phyloP scores from a whole-genome alignment of 1,140 invertebrate species.

The Brachystomella parvula region DNA sequence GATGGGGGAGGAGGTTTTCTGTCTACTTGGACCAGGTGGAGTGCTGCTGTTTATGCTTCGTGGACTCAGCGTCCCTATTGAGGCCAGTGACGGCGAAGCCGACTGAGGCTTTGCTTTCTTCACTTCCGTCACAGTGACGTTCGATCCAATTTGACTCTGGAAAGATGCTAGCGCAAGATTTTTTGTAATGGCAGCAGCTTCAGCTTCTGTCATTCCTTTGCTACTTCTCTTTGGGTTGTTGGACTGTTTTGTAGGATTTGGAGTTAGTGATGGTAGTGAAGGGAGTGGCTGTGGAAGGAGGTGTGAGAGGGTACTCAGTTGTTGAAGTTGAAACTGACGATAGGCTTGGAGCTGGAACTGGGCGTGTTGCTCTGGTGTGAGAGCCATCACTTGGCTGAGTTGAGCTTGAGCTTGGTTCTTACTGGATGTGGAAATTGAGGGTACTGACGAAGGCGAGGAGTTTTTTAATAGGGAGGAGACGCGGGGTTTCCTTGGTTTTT shows the following conservation, averaged over 20 bases:
- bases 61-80: background rate
- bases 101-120: slow-evolving; percentile 1
- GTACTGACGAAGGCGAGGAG: background rate
- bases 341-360: slow-evolving; percentile 14
- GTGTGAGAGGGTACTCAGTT: background rate
- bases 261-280: background rate
- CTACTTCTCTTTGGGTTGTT: background rate
- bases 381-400: background rate
- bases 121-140: slow-evolving; percentile 28
- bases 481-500: background rate
- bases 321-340: slow-evolving; percentile 7
- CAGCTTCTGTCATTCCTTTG: background rate
- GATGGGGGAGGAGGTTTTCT: background rate
- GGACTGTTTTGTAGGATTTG: background rate
- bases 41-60: background rate
- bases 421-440: no score
- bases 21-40: background rate
- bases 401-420: background rate
- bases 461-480: slow-evolving; percentile 14
- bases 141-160: slow-evolving; percentile 14
- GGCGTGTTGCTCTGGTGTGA: background rate
- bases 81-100: background rate
- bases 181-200: background rate
- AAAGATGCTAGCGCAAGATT: background rate
- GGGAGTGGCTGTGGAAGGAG: background rate